Base-by-base conservation (phyloP, 2,113 vertebrate species). In the Semnopithecus entellus region DNA sequence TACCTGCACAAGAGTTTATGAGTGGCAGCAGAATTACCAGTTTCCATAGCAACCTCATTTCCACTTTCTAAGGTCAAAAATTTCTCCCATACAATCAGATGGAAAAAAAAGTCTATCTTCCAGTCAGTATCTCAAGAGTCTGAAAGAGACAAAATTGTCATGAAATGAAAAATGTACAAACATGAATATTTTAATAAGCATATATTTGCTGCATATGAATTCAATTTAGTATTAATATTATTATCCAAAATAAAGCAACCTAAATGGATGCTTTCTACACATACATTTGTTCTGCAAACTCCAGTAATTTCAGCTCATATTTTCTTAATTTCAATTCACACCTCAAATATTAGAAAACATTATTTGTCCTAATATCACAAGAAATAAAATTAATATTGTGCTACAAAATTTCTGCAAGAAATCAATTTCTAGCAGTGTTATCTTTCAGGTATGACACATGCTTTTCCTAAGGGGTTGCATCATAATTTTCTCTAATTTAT, bases 21-120 rank as follows among this genome's bases (percentile, higher is more conserved):
- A 99, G 98, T 99, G 99, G 99, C 99, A 99, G 99, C 98, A 99
- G 99, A 98, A 99, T 99, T 99, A 99, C 98, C 98, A 99, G 99
- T 99, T 99, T 99, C 99, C 99, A 99, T 99, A 99, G 99, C 99
- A 99, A 99, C 99, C 99, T 97, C 99, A 99, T 99, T 99, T 99
- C 99, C 99, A 99, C 98, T 99, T 99, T 98, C 98, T 99, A 99
- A 99, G 99, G 99, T 99, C 99, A 99, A 99, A 99, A 99, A 99
- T 98, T 99, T 98, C 99, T 99, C 98, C 98, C 98, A 98, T 98
- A 97, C 94, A 99, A 98, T 98, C 98, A 98, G 97, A 89, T 80
- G 87, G 95, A 96, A 98, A 40, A 91, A 92, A 52, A 97, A 96
- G 87, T 97, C 87, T 96, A 17, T 97, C 97, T 98, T 98, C 98